Evolutionary conservation across 2,113 vertebrate species (phyloP).

Genomic region (Phrynosoma platyrhinos): DNA sequence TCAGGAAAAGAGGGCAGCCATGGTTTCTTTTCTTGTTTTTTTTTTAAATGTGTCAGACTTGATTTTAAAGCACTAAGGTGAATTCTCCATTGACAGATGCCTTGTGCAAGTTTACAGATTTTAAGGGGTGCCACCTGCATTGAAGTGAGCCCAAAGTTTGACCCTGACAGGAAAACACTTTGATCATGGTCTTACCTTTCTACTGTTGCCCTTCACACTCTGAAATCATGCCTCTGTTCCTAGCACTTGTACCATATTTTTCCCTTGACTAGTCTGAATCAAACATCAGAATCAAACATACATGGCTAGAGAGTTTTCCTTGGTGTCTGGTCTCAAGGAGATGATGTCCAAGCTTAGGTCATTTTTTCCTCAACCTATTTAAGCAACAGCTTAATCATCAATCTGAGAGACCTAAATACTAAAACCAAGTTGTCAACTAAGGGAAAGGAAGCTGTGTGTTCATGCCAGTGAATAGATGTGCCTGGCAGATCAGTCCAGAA

Average conservation of each 20-base stretch:
- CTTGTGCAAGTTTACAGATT: conserved; percentile 24
- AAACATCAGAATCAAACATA: conserved; percentile 76
- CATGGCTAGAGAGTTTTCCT: conserved; percentile 47
- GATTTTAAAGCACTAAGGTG: background rate
- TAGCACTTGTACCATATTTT: conserved; percentile 64
- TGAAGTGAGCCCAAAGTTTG: conserved; percentile 2
- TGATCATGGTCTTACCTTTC: background rate
- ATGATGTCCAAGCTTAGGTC: conserved; percentile 56
- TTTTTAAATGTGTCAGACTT: background rate
- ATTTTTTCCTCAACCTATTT: conserved; percentile 76
- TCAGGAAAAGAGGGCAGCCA: background rate
- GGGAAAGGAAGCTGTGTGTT: conserved; percentile 76
- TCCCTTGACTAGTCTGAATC: conserved; percentile 59
- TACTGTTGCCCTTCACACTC: conserved; percentile 19
- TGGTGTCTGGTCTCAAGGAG: conserved; percentile 61
- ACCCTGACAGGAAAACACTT: background rate
- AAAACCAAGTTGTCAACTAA: conserved; percentile 77
- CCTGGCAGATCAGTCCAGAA: conserved; percentile 68
- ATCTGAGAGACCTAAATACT: conserved; percentile 81
- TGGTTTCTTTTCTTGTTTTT: background rate
- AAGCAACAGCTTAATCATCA: conserved; percentile 84
- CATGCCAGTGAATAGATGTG: conserved; percentile 80
- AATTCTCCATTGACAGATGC: background rate
- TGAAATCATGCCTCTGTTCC: conserved; percentile 67
- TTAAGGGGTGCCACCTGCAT: background rate